phyloP scores from a whole-genome alignment of 2,888 invertebrate species.

The Mythimna vitellina region DNA sequence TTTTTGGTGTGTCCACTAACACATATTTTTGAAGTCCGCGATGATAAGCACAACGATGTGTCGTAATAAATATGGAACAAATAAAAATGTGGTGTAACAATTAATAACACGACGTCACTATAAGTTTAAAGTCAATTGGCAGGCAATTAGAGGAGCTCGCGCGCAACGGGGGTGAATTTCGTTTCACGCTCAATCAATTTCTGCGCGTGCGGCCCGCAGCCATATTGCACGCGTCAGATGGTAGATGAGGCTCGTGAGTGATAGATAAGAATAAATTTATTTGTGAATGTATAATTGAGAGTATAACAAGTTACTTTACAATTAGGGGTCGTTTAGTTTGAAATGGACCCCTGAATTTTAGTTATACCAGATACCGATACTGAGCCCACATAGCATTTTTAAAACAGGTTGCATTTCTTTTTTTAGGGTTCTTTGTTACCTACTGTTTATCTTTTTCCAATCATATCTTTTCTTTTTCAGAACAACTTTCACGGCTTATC shows the following conservation, averaged over 20 bases:
- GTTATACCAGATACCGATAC: not conserved
- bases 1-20: not conserved
- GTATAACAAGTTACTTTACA: constrained; percentile 28
- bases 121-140: constrained; percentile 82
- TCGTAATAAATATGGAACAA: constrained; percentile 53
- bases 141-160: constrained; percentile 83
- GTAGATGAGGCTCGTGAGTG: constrained; percentile 74
- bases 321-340: constrained; percentile 26
- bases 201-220: constrained; percentile 88
- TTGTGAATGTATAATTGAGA: constrained; percentile 73
- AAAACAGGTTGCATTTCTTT: not conserved
- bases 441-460: not conserved
- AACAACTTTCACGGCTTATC: constrained; percentile 98
- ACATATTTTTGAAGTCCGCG: not conserved
- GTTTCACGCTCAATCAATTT: constrained; percentile 90
- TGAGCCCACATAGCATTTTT: not conserved
- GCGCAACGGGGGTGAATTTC: constrained; percentile 88
- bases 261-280: constrained; percentile 77
- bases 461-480: constrained; percentile 86
- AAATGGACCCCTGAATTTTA: not conserved
- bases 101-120: constrained; percentile 74
- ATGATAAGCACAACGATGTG: constrained; percentile 45
- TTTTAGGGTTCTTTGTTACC: not conserved
- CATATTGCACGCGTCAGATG: constrained; percentile 90
- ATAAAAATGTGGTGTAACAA: constrained; percentile 67